Percentiles rank a stretch among this genome's conserved stretches.
These are phyloP conservation scores for Nasonia vitripennis DNA, from an alignment of 1,140 invertebrate species.

Conservation along the genomic window DNA sequence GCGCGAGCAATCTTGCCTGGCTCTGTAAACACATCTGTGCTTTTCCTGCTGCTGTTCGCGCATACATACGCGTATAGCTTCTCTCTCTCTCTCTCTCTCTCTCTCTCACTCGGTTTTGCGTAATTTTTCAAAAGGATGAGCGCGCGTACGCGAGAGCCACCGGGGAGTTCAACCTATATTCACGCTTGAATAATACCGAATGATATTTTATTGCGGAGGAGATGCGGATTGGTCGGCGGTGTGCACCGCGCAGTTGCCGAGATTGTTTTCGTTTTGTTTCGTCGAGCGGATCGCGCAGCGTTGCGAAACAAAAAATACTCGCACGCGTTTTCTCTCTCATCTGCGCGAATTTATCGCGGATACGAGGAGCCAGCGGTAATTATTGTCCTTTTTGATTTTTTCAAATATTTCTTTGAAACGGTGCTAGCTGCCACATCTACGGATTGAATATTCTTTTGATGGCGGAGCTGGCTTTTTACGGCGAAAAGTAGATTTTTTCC, in stretches of 20 bases:
- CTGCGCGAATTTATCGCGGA: background rate
- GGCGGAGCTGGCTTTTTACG: background rate
- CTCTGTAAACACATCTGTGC: slow-evolving; percentile 12
- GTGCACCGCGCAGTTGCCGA: background rate
- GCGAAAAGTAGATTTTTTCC: background rate
- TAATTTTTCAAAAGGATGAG: slow-evolving; percentile 33
- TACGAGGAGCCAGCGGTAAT: background rate
- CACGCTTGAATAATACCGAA: slow-evolving; percentile 27
- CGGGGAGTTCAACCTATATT: slow-evolving; percentile 17
- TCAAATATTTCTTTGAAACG: too few relatives aligned
- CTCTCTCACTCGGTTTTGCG: background rate
- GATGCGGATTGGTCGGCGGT: background rate
- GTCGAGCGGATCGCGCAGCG: background rate
- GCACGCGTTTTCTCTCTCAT: background rate
- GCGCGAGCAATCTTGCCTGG: background rate
- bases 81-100: background rate
- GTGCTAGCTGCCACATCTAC: too few relatives aligned
- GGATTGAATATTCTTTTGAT: background rate
- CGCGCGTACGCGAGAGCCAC: background rate
- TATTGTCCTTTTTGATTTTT: too few relatives aligned
- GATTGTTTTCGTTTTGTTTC: slow-evolving; percentile 4
- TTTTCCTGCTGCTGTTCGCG: background rate
- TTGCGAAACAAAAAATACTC: background rate
- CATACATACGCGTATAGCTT: background rate
- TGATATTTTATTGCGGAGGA: slow-evolving; percentile 28